phyloP scores from a whole-genome alignment of 1,140 invertebrate genomes.

The Drusus annulatus region DNA sequence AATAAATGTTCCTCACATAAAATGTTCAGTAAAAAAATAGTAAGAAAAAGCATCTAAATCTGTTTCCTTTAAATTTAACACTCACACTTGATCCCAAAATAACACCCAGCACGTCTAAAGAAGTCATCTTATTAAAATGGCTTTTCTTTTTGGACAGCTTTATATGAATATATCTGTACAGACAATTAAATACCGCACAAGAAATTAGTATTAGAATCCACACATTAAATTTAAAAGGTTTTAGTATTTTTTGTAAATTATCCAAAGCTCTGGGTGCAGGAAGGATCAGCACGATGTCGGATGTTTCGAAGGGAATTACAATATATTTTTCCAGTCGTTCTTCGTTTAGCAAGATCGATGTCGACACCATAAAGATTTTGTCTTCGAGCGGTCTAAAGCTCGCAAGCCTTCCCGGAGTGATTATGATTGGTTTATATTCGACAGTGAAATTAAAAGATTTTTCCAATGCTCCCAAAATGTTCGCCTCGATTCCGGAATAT shows the following conservation, averaged over 20 bases:
- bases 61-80: background rate
- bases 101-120: background rate
- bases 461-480: background rate
- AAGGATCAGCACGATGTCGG: background rate
- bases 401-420: background rate
- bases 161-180: background rate
- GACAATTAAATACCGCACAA: background rate
- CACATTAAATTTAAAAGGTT: background rate
- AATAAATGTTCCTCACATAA: constrained; percentile 19
- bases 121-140: background rate
- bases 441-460: constrained; percentile 16
- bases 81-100: background rate
- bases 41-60: background rate
- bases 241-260: constrained; percentile 19
- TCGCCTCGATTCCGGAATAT: background rate
- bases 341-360: background rate
- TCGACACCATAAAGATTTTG: background rate
- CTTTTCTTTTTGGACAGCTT: background rate
- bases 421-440: background rate
- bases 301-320: background rate
- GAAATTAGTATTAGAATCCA: constrained; percentile 1
- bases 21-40: constrained; percentile 13
- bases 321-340: background rate
- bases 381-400: background rate
- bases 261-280: background rate